Percentiles rank a stretch among this genome's conserved stretches.
These are phyloP conservation scores for Tetramorium bicarinatum DNA, from an alignment of 2,888 invertebrate species.

Conservation along the genomic window DNA sequence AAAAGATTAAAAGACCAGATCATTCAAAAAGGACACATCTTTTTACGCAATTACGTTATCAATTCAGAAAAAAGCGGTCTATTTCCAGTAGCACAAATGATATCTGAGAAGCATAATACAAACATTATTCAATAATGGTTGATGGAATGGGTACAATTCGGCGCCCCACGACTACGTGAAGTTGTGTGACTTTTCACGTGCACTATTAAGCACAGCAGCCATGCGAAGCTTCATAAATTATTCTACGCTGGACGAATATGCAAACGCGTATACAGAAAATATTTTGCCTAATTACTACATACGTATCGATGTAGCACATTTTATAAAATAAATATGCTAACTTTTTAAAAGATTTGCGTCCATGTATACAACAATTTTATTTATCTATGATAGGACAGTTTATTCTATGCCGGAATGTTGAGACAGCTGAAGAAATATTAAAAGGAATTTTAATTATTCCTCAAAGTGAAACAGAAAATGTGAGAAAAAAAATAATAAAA, in stretches of 20 bases:
- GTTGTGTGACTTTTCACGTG: background rate
- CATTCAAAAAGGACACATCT: background rate
- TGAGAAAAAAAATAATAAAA: no score
- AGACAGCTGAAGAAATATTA: background rate
- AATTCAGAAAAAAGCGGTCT: conserved; percentile 14
- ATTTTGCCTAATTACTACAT: background rate
- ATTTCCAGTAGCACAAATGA: background rate
- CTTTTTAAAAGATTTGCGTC: background rate
- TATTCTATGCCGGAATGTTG: background rate
- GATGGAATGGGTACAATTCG: background rate
- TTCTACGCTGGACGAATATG: background rate
- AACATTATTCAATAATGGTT: no score
- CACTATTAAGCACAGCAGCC: conserved; percentile 9
- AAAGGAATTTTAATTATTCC: conserved; percentile 27
- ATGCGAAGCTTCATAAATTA: background rate
- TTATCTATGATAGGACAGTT: background rate
- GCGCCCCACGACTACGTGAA: conserved; percentile 3
- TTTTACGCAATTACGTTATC: conserved; percentile 1
- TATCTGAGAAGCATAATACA: no score
- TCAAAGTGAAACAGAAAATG: background rate
- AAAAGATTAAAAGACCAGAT: conserved; percentile 2
- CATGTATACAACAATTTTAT: conserved; percentile 19
- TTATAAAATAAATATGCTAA: conserved; percentile 4
- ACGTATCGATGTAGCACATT: background rate
- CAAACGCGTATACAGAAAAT: background rate